Evolutionary conservation across 2,888 invertebrate genomes (phyloP).

Genomic region (Electrophaes corylata): DNA sequence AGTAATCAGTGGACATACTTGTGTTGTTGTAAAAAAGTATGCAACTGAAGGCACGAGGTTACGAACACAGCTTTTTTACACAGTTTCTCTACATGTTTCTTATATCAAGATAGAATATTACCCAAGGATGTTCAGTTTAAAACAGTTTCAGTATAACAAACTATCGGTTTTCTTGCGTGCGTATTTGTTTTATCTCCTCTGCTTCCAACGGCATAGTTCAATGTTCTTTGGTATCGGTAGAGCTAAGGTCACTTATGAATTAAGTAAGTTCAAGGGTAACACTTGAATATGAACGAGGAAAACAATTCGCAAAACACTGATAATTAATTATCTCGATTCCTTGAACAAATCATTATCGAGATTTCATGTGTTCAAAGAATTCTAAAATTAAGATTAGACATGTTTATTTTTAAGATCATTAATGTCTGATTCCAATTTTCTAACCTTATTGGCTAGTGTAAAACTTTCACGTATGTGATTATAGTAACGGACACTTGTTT

Average conservation of each 20-base stretch:
- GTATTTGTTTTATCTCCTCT: conserved; percentile 14
- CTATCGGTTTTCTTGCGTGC: background rate
- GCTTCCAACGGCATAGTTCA: conserved; percentile 44
- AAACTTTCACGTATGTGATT: too few relatives aligned
- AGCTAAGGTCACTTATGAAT: conserved; percentile 27
- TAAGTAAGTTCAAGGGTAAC: conserved; percentile 23
- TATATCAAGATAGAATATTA: too few relatives aligned
- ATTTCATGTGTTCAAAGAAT: background rate
- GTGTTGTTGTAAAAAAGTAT: too few relatives aligned
- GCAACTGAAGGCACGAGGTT: too few relatives aligned
- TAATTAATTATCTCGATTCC: conserved; percentile 8
- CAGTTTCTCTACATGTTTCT: too few relatives aligned
- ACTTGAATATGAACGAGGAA: conserved; percentile 9
- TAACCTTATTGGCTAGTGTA: too few relatives aligned
- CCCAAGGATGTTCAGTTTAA: too few relatives aligned
- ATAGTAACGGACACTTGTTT: too few relatives aligned
- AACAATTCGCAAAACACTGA: conserved; percentile 5
- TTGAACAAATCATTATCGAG: background rate
- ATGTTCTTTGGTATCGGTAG: conserved; percentile 47
- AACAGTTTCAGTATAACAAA: too few relatives aligned
- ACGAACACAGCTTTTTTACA: too few relatives aligned
- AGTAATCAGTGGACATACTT: too few relatives aligned
- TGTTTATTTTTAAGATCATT: background rate
- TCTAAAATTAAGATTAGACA: background rate
- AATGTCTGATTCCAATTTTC: too few relatives aligned